phyloP scores from a whole-genome alignment of 2,888 invertebrate genomes.

The Pimpla rufipes region DNA sequence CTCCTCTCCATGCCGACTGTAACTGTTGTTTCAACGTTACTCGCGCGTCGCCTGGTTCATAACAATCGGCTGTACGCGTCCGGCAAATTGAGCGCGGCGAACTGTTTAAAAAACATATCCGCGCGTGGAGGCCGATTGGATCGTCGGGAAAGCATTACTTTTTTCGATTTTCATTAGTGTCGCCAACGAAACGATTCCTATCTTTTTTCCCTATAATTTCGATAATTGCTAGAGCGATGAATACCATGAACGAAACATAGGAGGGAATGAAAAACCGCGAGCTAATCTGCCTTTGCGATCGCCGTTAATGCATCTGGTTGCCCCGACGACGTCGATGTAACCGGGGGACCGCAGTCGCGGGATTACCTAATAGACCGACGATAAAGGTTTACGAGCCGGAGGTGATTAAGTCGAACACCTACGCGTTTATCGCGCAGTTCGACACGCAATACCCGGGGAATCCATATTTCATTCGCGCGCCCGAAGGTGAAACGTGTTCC shows the following conservation, averaged over 20 bases:
- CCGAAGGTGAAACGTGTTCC: neutral
- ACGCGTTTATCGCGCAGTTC: neutral
- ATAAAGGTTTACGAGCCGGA: neutral
- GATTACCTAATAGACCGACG: neutral
- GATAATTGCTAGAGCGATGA: too few species aligned
- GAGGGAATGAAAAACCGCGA: too few species aligned
- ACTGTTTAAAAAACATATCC: neutral
- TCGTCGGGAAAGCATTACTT: too few species aligned
- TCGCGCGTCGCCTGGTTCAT: neutral
- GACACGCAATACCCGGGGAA: neutral
- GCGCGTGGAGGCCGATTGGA: neutral
- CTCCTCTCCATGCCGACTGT: neutral
- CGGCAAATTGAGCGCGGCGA: neutral
- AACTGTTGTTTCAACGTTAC: neutral
- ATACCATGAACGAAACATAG: too few species aligned
- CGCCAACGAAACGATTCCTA: too few species aligned
- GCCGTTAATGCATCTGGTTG: neutral
- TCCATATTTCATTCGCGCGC: constrained; percentile 1
- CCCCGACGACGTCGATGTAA: neutral
- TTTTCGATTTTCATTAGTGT: too few species aligned
- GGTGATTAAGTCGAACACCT: neutral
- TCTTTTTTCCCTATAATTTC: too few species aligned
- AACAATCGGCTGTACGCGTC: neutral
- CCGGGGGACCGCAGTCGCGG: neutral
- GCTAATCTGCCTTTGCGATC: too few species aligned